Evolutionary conservation across 2,797 vertebrate genomes (phyloP), one percentile per base, ranked within the genome.

Genomic region (Silurus lanzhouensis): DNA sequence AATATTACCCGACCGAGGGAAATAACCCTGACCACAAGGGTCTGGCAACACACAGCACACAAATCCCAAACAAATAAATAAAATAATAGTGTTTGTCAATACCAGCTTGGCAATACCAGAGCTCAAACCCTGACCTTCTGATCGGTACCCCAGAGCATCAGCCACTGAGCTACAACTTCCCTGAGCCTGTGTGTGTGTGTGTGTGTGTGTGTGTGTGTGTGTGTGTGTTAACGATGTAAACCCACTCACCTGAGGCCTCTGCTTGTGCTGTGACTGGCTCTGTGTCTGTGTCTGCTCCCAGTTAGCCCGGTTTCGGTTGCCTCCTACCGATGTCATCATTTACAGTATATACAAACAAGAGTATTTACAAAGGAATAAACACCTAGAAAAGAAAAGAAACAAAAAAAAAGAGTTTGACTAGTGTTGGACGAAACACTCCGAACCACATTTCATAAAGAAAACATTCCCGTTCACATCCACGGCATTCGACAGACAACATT

Each of bases 261-360:
- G 95, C 95, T 96, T 96, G 93, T 96, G 95, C 97, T 99, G 98
- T 92, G 97, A 97, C 96, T 99, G 98, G 94, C 95, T 96, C 96
- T 98, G 98, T 95, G 96, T 98, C 94, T 97, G 97, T 93, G 97
- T 96, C 96, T 98, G 98, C 95, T 99, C 98, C 97, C 97, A 99
- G 97, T 86, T 98, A 88, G 96, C 97, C 94, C 97, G 97, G 96
- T 96, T 95, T 93, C 98, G 97, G 96, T 92, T 98, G 86, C 97
- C 96, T 94, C 98, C 97, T 96, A 99, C 96, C 93, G 98, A 99
- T 90, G 98, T 99, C 98, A 99, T 99, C 97, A 99, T 99, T 99
- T 99, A 99, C 98, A 99, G 98, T 99, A 99, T 99, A 99, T 99
- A 99, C 98, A 99, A 99, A 98, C 98, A 99, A 97, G 96, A 98